These are phyloP conservation scores for Bedellia somnulentella DNA, from an alignment of 2,888 invertebrate genomes.

Conservation along the genomic window DNA sequence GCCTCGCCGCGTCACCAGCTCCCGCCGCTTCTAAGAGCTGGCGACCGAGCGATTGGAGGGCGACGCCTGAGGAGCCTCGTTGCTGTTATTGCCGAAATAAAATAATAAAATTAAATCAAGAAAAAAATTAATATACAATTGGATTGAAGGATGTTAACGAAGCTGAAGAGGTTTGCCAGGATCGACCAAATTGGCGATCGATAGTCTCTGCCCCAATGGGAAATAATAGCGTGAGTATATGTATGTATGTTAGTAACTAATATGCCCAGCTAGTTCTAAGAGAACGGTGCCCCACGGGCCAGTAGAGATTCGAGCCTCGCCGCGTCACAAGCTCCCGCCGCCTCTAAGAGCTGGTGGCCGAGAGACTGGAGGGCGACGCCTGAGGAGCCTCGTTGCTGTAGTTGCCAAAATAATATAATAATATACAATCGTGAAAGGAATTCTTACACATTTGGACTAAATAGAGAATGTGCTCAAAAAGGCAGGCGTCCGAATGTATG, in stretches of 20 bases:
- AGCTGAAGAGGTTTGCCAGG: no score
- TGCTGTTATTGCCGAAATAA: slow-evolving; percentile 3
- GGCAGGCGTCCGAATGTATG: no score
- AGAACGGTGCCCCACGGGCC: slow-evolving; percentile 87
- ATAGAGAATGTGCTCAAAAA: no score
- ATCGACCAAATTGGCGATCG: no score
- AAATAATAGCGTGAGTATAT: no score
- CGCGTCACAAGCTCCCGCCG: slow-evolving; percentile 78
- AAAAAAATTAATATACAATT: not conserved
- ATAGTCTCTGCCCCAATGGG: not conserved
- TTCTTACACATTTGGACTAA: not conserved
- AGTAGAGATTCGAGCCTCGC: slow-evolving; percentile 75
- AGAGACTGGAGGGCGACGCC: slow-evolving; percentile 67
- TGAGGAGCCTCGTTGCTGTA: slow-evolving; percentile 8
- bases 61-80: slow-evolving; percentile 17
- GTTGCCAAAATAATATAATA: not conserved
- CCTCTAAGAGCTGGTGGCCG: slow-evolving; percentile 80
- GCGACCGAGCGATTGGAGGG: slow-evolving; percentile 80
- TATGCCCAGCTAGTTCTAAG: slow-evolving; percentile 91
- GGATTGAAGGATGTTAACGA: not conserved
- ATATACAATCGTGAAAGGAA: not conserved
- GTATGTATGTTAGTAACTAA: not conserved
- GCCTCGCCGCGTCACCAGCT: slow-evolving; percentile 75
- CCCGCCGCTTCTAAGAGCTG: slow-evolving; percentile 77
- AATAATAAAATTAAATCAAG: not conserved